These are phyloP conservation scores for Andrena praecox DNA, from an alignment of 2,888 invertebrate genomes.

Conservation along the genomic window DNA sequence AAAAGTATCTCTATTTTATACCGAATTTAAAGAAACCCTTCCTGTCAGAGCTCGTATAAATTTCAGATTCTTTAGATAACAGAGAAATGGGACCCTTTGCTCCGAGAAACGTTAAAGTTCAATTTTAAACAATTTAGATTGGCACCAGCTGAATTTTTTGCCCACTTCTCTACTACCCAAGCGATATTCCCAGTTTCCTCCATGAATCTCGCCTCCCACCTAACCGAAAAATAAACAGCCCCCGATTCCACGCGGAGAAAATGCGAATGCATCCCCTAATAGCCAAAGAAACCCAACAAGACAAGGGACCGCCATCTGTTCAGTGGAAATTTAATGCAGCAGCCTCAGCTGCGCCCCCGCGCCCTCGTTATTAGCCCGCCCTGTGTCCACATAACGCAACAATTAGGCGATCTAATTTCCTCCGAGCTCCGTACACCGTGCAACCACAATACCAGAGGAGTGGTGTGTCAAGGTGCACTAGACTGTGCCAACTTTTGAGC, in stretches of 20 bases:
- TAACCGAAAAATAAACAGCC: not conserved
- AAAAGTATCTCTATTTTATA: too few species aligned
- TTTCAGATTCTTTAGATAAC: too few species aligned
- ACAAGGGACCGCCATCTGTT: not conserved
- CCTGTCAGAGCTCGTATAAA: too few species aligned
- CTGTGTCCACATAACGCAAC: conserved; percentile 25
- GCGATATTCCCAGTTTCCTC: too few species aligned
- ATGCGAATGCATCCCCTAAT: not conserved
- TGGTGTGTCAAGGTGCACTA: conserved; percentile 35
- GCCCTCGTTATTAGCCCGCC: conserved; percentile 4
- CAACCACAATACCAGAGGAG: conserved; percentile 10
- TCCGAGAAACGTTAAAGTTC: too few species aligned
- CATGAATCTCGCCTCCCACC: too few species aligned
- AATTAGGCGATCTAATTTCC: conserved; percentile 53
- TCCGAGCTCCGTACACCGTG: not conserved
- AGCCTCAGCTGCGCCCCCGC: not conserved
- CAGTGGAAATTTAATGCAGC: not conserved
- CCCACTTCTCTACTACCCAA: too few species aligned
- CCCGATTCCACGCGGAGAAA: not conserved
- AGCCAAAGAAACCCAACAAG: not conserved
- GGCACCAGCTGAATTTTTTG: too few species aligned
- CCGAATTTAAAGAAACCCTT: too few species aligned
- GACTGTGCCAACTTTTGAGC: conserved; percentile 36
- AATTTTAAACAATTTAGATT: too few species aligned
- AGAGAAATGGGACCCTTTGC: too few species aligned